Evolutionary conservation across 2,113 vertebrate species (phyloP).

Genomic region (Periophthalmus modestus): DNA sequence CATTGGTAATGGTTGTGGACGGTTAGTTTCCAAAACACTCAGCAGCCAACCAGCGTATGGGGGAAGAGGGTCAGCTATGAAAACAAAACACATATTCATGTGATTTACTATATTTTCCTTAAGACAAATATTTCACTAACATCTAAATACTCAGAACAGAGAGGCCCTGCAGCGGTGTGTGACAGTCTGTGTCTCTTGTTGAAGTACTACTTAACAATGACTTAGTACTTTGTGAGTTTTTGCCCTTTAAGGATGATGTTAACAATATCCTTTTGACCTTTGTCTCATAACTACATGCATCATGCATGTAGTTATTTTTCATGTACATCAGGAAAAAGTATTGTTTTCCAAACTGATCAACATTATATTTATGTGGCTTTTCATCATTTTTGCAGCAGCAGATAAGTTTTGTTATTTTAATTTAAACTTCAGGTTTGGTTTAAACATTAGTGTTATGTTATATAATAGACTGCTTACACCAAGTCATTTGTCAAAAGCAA

Average conservation of each 20-base stretch:
- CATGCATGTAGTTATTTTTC: neutral
- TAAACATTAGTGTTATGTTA: neutral
- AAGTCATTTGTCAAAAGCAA: neutral
- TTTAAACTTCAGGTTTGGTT: neutral
- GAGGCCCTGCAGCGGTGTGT: neutral
- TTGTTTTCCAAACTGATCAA: neutral
- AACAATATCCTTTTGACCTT: neutral
- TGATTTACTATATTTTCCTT: neutral
- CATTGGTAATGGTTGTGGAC: conserved; percentile 94
- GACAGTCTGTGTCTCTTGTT: too few species aligned
- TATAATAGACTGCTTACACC: neutral
- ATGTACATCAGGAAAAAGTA: neutral
- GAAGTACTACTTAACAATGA: too few species aligned
- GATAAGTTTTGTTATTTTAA: neutral
- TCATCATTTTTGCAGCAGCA: too few species aligned
- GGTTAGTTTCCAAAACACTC: conserved; percentile 90
- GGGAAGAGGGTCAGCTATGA: conserved; percentile 88
- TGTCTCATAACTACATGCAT: neutral
- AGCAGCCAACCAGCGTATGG: conserved; percentile 94
- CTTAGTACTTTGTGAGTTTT: too few species aligned
- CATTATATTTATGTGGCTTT: too few species aligned
- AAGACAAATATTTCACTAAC: too few species aligned
- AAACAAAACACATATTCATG: conserved; percentile 11
- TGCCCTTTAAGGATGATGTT: neutral
- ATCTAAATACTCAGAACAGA: too few species aligned